Conservation (phyloP, 2,797 vertebrate species). For the Mus spretus region DNA sequence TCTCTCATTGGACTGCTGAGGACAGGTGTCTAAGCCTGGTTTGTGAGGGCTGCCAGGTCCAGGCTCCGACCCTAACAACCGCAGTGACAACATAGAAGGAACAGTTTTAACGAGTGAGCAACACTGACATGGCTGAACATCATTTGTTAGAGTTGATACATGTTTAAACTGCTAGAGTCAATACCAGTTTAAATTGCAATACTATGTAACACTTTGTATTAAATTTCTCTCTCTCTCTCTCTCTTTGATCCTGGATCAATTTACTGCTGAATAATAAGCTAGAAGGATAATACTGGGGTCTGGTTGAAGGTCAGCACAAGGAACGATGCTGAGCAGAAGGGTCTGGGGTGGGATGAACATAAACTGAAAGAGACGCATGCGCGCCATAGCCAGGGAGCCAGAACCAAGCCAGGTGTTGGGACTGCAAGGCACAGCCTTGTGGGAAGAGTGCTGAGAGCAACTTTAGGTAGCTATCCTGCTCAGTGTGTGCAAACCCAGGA, state of each 20-base stretch:
- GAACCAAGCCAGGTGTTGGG: background rate
- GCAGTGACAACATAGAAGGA: background rate
- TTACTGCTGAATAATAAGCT: conserved; percentile 67
- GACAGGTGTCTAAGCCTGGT: background rate
- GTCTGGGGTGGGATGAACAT: background rate
- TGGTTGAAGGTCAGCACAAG: conserved; percentile 58
- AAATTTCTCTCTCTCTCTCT: conserved; percentile 63
- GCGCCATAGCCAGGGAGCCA: background rate
- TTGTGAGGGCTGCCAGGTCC: background rate
- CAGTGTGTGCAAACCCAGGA: background rate
- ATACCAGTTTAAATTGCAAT: conserved; percentile 50
- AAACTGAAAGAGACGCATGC: fast-evolving
- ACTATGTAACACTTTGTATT: conserved; percentile 65
- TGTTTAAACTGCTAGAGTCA: conserved; percentile 63
- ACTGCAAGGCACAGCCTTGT: background rate
- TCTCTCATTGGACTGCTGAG: background rate
- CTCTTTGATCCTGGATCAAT: conserved; percentile 74
- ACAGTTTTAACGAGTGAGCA: background rate
- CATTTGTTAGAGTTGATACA: conserved; percentile 67
- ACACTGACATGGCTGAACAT: background rate
- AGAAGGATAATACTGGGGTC: conserved; percentile 26
- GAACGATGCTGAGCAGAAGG: background rate
- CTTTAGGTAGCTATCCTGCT: background rate
- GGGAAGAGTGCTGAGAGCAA: too few species aligned
- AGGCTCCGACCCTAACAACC: background rate